These are phyloP conservation scores for Neolamprologus cancellatus DNA, from an alignment of 2,113 vertebrate genomes.

Conservation along the genomic window DNA sequence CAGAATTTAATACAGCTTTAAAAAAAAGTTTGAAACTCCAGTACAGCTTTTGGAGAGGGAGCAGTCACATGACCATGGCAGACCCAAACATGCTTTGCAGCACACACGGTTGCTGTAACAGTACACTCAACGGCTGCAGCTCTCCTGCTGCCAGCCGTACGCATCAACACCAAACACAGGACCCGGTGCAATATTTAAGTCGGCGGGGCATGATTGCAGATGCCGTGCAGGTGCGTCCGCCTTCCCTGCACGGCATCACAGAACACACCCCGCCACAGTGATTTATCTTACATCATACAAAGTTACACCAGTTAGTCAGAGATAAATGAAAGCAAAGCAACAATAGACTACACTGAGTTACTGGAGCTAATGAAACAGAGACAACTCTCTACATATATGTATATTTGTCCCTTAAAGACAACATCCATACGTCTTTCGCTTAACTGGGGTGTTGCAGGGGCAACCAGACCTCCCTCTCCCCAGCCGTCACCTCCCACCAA, in stretches of 20 bases:
- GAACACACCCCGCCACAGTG: background rate
- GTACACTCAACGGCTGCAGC: background rate
- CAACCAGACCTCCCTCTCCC: background rate
- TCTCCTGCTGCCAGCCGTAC: background rate
- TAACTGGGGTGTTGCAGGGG: background rate
- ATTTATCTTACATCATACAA: background rate
- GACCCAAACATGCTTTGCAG: background rate
- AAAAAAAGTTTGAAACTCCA: background rate
- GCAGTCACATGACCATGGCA: background rate
- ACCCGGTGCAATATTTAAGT: background rate
- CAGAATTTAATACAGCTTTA: background rate
- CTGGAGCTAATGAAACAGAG: background rate
- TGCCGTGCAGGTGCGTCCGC: background rate
- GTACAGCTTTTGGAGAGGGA: background rate
- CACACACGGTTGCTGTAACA: background rate
- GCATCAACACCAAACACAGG: background rate
- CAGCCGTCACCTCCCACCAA: background rate
- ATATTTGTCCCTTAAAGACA: rapidly evolving
- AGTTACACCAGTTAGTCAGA: background rate
- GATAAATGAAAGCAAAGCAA: background rate
- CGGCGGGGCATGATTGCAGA: rapidly evolving
- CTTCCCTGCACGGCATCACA: background rate
- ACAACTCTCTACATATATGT: background rate
- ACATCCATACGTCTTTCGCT: background rate
- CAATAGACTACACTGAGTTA: background rate